phyloP scores from a whole-genome alignment of 2,113 vertebrate genomes.

The Gobiocypris rarus region DNA sequence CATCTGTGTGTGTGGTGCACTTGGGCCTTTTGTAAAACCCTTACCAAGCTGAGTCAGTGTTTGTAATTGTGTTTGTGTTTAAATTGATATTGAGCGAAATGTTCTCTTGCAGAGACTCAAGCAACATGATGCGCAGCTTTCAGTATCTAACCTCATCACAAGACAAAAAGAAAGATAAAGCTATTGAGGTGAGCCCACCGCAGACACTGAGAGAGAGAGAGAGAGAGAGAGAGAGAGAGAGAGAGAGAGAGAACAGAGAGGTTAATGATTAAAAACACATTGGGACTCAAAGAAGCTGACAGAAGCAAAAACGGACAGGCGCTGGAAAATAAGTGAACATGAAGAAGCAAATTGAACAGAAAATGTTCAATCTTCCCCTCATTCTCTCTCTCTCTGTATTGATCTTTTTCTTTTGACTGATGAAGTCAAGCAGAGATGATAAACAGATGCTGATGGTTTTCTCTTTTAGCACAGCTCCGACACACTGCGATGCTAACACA shows the following conservation, averaged over 20 bases:
- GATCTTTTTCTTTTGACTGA: constrained; percentile 32
- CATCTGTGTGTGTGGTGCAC: constrained; percentile 10
- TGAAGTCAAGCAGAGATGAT: constrained; percentile 50
- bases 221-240: neutral
- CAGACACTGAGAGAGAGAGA: constrained; percentile 44
- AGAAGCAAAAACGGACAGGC: constrained; percentile 53
- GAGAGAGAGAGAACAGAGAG: constrained; percentile 4
- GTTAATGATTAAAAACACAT: constrained; percentile 26
- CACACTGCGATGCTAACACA: constrained; percentile 19
- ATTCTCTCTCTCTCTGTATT: constrained; percentile 20
- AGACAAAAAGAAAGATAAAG: constrained; percentile 39
- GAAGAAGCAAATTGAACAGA: constrained; percentile 48
- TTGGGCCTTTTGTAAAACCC: neutral
- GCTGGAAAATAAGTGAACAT: constrained; percentile 53
- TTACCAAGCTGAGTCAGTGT: constrained; percentile 18
- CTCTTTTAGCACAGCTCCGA: constrained; percentile 33
- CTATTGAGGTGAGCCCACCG: neutral
- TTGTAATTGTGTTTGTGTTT: constrained; percentile 40
- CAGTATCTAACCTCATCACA: constrained; percentile 40
- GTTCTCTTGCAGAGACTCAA: neutral
- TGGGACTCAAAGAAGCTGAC: constrained; percentile 36
- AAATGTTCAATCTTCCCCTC: constrained; percentile 21
- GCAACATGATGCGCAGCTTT: constrained; percentile 19
- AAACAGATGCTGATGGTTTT: constrained; percentile 47
- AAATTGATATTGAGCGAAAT: constrained; percentile 28